Base-by-base conservation (phyloP, 1,140 invertebrate species). In the Melipona quadrifasciata region DNA sequence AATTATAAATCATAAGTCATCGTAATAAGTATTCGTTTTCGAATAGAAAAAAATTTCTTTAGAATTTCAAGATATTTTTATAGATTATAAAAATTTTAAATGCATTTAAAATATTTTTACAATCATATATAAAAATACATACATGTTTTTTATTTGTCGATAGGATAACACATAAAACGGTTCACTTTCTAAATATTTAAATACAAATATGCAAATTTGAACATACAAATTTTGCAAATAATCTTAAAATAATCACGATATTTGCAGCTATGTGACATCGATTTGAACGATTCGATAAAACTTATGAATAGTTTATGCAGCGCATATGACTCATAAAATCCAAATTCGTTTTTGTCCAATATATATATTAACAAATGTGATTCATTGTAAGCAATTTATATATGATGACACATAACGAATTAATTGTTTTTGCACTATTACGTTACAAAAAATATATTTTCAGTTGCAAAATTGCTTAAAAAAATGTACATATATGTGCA, bases 1-100 rank as follows among this genome's bases (percentile, higher is more conserved):
- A 86, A 57, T 89, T 76, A 89, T 11, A 55, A 75, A 86, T 77
- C 84, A 31, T 34, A 34, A n/a, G 34, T 75, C 34, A 47, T 17
- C n/a, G n/a, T n/a, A n/a, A n/a, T n/a, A n/a, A n/a, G 71, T 21
- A 80, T 85, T 57, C 24, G 17, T 85, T 31, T 57, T n/a, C 31
- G 4, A 1, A 10, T 51, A 11, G 21, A 39, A 34, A 79, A 47
- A 16, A 65, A 17, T 51, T 61, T 61, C 24, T 51, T 78, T 74
- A 58, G n/a, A 61, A 74, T 77, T 19, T 27, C 1, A 8, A 47
- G 8, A 8, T 47, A 47, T 47, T 47, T 47, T 47, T 6, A 47
- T 8, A 0, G 39, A 47, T 47, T 47, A 39, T 47, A 47, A 47
- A 47, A 61, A 74, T 77, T 19, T 27, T 8, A 31, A 16, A 78